Percentiles rank a stretch among this genome's conserved stretches.
These are phyloP conservation scores for Propithecus perrieri DNA, from an alignment of 2,797 vertebrate genomes.

Conservation along the genomic window DNA sequence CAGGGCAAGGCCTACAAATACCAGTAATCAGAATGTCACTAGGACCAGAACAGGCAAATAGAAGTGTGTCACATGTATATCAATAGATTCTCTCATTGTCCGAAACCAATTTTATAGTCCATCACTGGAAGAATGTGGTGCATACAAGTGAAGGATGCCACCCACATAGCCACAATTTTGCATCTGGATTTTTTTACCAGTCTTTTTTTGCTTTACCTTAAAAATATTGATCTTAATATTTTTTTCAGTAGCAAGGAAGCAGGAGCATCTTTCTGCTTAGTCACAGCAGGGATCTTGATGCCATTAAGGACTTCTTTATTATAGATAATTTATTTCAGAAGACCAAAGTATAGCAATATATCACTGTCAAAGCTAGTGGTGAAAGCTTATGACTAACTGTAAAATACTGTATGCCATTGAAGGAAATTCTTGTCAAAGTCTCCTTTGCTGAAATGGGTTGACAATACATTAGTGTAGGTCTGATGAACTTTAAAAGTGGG, in stretches of 20 bases:
- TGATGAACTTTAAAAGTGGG: constrained; percentile 53
- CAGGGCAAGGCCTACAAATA: constrained; percentile 81
- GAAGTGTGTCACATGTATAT: constrained; percentile 82
- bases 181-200: constrained; percentile 21
- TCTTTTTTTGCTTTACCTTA: constrained; percentile 35
- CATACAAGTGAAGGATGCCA: constrained; percentile 38
- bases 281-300: constrained; percentile 56
- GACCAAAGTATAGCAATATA: constrained; percentile 52
- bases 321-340: constrained; percentile 61
- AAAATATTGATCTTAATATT: constrained; percentile 41
- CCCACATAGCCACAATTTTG: constrained; percentile 56
- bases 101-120: constrained; percentile 70
- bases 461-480: constrained; percentile 58
- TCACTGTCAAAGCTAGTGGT: constrained; percentile 52
- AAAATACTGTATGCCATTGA: constrained; percentile 65
- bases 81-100: constrained; percentile 85
- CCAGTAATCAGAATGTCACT: constrained; percentile 80
- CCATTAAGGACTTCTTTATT: constrained; percentile 77
- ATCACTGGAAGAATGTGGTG: constrained; percentile 47
- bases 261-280: constrained; percentile 52
- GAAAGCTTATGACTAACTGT: constrained; percentile 58
- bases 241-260: constrained; percentile 18
- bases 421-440: constrained; percentile 14
- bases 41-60: constrained; percentile 83
- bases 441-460: constrained; percentile 38